Base-by-base conservation (phyloP, 1,140 invertebrate species). In the Drosophila pallidifrons region DNA sequence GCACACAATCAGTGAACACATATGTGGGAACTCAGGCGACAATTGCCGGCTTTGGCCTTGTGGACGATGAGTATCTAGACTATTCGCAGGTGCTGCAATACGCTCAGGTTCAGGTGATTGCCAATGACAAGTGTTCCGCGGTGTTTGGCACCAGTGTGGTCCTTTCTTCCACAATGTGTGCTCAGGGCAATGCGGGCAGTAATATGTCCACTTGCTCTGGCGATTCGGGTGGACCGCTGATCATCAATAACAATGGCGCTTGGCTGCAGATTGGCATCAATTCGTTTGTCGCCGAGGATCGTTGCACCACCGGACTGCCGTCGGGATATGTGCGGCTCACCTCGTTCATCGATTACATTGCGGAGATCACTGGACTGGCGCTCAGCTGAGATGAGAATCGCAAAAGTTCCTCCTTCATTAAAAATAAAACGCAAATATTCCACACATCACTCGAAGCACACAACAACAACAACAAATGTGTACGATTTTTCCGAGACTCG, bases 251-350 rank as follows among this genome's bases (percentile, higher is more conserved):
- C n/a, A 35, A 25, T 5, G 76, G 73, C 0, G 20, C 52, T 1
- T 91, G 59, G 57, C 58, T 80, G 28, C 91, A 92, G 60, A 92
- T 92, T 5, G 91, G 91, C 3, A 91, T 92, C 4, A 92, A 92
- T 65, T 92, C 91, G 7, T 92, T 92, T 77, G 91, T 91, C 5
- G 88, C 91, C 28, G 63, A 91, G 45, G 89, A 92, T 75, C 78
- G 58, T 43, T 92, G 91, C 52, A 91, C 91, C 2, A 67, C 75
- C 13, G 79, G 77, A 1, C 78, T 71, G n/a, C 91, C 91, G 0
- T 92, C 91, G 11, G 91, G 86, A 16, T 92, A 92, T 75, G 86
- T 78, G 0, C 79, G 91, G 2, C 51, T 92, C 16, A 82, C 91
- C 8, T 91, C 85, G 13, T 92, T 79, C 57, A 20, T 91, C 4